Conservation (phyloP, 2,797 vertebrate species). For the Rhinella marina region DNA sequence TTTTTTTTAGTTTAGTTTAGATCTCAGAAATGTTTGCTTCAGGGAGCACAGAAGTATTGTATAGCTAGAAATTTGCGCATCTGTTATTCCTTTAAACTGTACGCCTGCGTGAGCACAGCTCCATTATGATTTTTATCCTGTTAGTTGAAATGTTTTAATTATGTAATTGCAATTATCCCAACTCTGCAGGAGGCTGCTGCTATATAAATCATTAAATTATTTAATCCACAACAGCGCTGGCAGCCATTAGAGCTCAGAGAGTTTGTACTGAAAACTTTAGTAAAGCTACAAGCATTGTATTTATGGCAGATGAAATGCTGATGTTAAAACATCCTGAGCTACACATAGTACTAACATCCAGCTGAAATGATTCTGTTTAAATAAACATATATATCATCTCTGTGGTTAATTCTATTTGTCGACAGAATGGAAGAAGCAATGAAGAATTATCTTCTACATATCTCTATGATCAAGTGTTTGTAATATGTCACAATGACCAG, state of each 20-base stretch:
- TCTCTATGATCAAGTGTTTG: too few species aligned
- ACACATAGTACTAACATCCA: not conserved
- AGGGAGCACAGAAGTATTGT: too few species aligned
- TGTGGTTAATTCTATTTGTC: too few species aligned
- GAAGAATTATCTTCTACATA: too few species aligned
- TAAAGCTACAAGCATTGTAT: not conserved
- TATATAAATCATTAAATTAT: conserved; percentile 5
- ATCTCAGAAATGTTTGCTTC: too few species aligned
- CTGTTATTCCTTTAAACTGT: not conserved
- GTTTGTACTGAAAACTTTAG: not conserved
- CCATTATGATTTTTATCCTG: not conserved
- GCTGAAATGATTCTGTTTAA: too few species aligned
- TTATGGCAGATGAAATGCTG: not conserved
- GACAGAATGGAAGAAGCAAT: too few species aligned
- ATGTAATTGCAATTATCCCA: conserved; percentile 25
- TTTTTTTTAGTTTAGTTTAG: too few species aligned
- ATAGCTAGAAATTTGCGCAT: not conserved
- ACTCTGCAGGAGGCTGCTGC: not conserved
- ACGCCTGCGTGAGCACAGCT: not conserved
- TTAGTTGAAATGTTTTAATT: conserved; percentile 25
- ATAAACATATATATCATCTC: not conserved
- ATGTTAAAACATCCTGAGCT: not conserved
- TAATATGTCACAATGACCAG: too few species aligned
- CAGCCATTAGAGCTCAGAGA: not conserved
- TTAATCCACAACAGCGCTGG: not conserved